Evolutionary conservation across 1,140 invertebrate species (phyloP), one percentile per base, ranked within the genome.

Genomic region (Tetramorium alpestre): DNA sequence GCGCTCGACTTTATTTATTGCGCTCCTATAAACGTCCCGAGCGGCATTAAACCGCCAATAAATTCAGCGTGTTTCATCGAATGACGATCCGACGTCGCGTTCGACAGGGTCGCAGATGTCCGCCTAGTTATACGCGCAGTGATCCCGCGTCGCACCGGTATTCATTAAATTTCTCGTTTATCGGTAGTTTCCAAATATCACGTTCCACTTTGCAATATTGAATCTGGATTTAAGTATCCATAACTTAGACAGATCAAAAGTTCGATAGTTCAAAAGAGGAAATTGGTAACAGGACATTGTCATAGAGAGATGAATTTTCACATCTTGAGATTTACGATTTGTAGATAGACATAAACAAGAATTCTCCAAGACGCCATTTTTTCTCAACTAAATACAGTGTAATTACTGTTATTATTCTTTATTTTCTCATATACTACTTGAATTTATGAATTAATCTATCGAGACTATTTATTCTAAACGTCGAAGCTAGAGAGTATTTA

Each of bases 21-120:
- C 84, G 11, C 60, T 47, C 67, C 87, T 85, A 90, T 90, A 88
- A 90, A 88, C 84, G 81, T 90, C 87, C 87, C 49, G 18, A 11
- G 77, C 38, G 84, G 77, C 76, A 91, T 91, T 88, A 90, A 91
- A 90, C 58, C 65, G 58, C 18, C 84, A 85, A 90, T 90, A 90
- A 90, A 91, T 91, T 88, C 67, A 65, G 10, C 72, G 87, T 64
- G 77, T 85, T 88, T 85, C 78, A 58, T 33, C 49, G 69, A 54
- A 90, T 80, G 87, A 86, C 67, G 85, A 90, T 88, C 44, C 47
- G 28, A 72, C 51, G 54, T 76, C 33, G 69, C 80, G 80, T 84
- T 84, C 67, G 80, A 84, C 69, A 84, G 80, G 80, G 69, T n/a
- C 80, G 22, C 80, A 84, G 80, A 84, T 84, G 80, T 84, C 44